Conservation (phyloP, 2,113 vertebrate species). For the Oceanodroma tethys region DNA sequence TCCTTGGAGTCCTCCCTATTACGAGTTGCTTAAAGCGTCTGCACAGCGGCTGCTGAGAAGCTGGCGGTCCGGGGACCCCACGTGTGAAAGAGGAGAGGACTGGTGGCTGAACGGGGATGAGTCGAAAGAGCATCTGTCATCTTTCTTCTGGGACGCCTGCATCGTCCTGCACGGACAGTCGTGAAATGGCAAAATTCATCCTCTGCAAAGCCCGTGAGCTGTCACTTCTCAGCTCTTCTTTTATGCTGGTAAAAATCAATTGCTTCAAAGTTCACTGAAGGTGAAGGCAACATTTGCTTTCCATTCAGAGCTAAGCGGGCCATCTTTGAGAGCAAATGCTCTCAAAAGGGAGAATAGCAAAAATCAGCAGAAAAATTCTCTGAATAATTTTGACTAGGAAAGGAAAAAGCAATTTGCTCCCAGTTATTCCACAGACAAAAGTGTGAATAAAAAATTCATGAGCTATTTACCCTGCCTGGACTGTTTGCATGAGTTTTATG, state of each 20-base stretch:
- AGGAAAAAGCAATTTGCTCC: conserved; percentile 55
- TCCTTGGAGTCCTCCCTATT: background rate
- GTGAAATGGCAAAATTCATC: background rate
- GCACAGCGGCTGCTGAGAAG: background rate
- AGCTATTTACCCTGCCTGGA: conserved; percentile 43
- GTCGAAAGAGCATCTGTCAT: background rate
- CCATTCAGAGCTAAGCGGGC: conserved; percentile 6
- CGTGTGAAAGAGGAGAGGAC: background rate
- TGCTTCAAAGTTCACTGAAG: conserved; percentile 35
- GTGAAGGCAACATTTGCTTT: conserved; percentile 48
- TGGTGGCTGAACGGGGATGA: background rate
- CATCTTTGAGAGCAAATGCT: background rate
- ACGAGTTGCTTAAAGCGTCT: background rate
- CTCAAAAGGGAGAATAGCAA: conserved; percentile 9
- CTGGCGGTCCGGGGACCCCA: background rate
- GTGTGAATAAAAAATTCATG: conserved; percentile 33
- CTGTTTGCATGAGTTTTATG: conserved; percentile 16
- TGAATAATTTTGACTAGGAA: conserved; percentile 37
- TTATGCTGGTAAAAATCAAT: conserved; percentile 25
- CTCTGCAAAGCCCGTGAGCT: background rate
- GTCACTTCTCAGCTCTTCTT: conserved; percentile 9
- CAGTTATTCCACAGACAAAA: conserved; percentile 55
- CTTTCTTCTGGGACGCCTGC: background rate
- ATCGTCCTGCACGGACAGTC: background rate
- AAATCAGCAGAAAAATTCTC: conserved; percentile 51